Evolutionary conservation across 1,140 invertebrate species (phyloP).

Genomic region (Teleopsis dalmanni): DNA sequence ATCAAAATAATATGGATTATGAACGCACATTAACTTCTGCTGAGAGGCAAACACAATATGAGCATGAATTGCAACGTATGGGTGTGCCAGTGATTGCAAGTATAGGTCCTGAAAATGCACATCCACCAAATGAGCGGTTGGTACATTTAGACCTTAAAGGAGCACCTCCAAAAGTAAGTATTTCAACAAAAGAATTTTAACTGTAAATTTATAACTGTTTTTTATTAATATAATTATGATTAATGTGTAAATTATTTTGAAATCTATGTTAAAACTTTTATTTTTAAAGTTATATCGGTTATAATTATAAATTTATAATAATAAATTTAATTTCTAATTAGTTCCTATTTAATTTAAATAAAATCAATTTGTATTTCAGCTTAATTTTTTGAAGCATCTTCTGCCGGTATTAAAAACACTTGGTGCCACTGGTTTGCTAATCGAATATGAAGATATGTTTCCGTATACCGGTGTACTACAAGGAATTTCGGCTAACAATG

Average conservation of each 20-base stretch:
- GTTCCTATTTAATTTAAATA: not conserved
- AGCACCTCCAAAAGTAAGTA: conserved; percentile 63
- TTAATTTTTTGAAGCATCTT: conserved; percentile 54
- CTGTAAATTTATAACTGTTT: not conserved
- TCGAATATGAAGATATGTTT: conserved; percentile 99
- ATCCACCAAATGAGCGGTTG: conserved; percentile 46
- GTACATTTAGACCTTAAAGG: conserved; percentile 90
- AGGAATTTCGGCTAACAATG: conserved; percentile 63
- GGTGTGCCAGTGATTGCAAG: conserved; percentile 35
- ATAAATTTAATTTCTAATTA: not conserved
- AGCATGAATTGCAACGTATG: conserved; percentile 40
- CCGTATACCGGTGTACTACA: conserved; percentile 69
- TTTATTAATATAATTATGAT: not conserved
- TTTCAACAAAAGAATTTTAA: not conserved
- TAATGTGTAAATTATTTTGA: not conserved
- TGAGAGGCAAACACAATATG: conserved; percentile 36
- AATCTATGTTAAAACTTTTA: too few species aligned
- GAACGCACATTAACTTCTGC: conserved; percentile 36
- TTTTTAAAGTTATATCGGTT: too few species aligned
- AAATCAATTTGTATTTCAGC: conserved; percentile 4
- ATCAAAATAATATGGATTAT: conserved; percentile 32
- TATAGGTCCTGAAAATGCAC: conserved; percentile 34
- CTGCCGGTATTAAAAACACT: conserved; percentile 66
- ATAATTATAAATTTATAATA: too few species aligned
- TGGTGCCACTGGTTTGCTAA: conserved; percentile 78